Conservation (phyloP, 2,113 vertebrate species). For the Lathamus discolor region DNA sequence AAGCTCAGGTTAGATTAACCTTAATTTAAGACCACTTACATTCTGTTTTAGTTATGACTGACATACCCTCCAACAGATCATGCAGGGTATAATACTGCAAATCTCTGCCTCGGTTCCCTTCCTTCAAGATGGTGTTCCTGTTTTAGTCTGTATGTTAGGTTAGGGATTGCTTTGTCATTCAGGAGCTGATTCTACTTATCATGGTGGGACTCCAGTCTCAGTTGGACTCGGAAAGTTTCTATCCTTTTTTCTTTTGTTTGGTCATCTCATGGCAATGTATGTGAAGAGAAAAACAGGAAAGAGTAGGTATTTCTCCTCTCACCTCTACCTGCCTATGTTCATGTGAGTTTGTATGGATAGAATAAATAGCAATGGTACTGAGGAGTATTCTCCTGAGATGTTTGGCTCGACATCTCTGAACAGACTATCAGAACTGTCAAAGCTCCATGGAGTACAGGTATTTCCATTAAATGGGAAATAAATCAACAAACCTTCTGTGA, state of each 20-base stretch:
- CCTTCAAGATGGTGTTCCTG: fast-evolving
- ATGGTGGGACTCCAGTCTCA: neutral
- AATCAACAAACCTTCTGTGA: neutral
- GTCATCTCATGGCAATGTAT: neutral
- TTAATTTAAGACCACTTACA: neutral
- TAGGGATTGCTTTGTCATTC: neutral
- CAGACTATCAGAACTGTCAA: neutral
- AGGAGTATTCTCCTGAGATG: neutral
- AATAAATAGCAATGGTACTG: neutral
- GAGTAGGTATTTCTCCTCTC: neutral
- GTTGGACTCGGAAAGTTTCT: neutral
- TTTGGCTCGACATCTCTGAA: neutral
- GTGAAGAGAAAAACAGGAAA: neutral
- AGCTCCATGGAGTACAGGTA: neutral
- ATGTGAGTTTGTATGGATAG: neutral
- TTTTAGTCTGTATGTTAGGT: neutral
- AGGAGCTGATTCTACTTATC: neutral
- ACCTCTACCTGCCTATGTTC: neutral
- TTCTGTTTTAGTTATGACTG: neutral
- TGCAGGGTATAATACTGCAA: neutral
- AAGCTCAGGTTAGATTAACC: neutral
- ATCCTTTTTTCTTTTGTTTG: neutral
- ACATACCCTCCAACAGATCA: neutral
- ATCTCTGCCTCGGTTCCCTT: neutral
- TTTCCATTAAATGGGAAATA: neutral